phyloP scores from a whole-genome alignment of 2,113 vertebrate species.

The Chaetops frenatus region DNA sequence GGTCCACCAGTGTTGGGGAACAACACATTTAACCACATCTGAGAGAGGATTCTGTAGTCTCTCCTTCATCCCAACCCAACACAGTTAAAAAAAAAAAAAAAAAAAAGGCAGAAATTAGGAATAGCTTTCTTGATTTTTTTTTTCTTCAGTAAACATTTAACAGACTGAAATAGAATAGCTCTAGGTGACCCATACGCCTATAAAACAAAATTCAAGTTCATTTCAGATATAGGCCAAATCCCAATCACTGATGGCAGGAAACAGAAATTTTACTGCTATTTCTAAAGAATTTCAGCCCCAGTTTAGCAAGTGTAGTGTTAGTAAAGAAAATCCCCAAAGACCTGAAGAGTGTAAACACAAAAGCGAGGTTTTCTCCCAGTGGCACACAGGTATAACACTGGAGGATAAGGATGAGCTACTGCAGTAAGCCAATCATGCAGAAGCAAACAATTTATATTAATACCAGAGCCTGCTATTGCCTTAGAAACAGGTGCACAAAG shows the following conservation, averaged over 20 bases:
- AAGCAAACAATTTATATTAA: neutral
- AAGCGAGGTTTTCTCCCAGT: neutral
- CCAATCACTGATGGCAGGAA: neutral
- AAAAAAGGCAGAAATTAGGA: neutral
- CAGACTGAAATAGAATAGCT: neutral
- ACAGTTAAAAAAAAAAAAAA: neutral
- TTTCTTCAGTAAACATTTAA: neutral
- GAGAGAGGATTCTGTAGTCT: neutral
- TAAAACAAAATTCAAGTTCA: neutral
- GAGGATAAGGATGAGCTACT: neutral
- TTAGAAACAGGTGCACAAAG: neutral
- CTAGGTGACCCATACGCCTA: neutral
- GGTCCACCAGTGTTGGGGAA: fast-evolving
- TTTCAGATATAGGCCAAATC: neutral
- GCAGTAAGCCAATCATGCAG: neutral
- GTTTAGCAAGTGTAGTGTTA: neutral
- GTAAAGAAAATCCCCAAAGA: neutral
- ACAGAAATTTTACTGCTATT: neutral
- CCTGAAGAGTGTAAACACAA: neutral
- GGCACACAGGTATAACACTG: neutral
- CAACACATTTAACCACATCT: neutral
- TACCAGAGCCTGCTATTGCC: neutral
- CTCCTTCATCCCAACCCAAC: neutral
- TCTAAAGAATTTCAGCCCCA: neutral
- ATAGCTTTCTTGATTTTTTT: neutral